Percentiles rank a stretch among this genome's conserved stretches.
phyloP scores from a whole-genome alignment of 2,888 invertebrate species.

The Phengaris arion region DNA sequence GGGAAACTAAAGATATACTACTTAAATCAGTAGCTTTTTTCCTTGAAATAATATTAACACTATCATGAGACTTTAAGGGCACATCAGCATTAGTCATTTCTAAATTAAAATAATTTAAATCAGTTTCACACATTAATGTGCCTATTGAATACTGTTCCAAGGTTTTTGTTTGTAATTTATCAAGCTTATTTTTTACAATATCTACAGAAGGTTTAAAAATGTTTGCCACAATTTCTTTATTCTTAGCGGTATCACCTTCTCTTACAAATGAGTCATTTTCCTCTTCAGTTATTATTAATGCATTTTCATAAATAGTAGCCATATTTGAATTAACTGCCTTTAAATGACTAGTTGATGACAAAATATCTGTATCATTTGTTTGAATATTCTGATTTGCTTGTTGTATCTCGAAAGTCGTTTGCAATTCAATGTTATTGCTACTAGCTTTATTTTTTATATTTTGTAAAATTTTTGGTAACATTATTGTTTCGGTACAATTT shows the following conservation, averaged over 20 bases:
- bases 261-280: neutral
- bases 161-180: constrained; percentile 49
- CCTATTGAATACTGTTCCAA: constrained; percentile 58
- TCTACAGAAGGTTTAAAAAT: constrained; percentile 53
- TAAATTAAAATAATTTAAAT: constrained; percentile 23
- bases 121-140: constrained; percentile 28
- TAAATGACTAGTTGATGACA: neutral
- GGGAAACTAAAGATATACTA: neutral
- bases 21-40: neutral
- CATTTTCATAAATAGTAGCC: neutral
- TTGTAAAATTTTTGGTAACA: constrained; percentile 48
- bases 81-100: too few species aligned
- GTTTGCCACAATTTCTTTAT: constrained; percentile 56
- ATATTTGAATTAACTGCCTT: neutral
- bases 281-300: neutral
- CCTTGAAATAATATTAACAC: neutral
- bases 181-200: constrained; percentile 54
- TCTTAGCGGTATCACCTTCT: constrained; percentile 42
- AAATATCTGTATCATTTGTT: constrained; percentile 40
- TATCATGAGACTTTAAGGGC: neutral
- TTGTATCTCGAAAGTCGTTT: constrained; percentile 37
- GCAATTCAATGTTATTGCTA: constrained; percentile 39
- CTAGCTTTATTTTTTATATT: constrained; percentile 47
- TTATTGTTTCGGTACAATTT: constrained; percentile 51
- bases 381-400: constrained; percentile 41